phyloP scores from a whole-genome alignment of 2,113 vertebrate genomes.

The Crotophaga sulcirostris region DNA sequence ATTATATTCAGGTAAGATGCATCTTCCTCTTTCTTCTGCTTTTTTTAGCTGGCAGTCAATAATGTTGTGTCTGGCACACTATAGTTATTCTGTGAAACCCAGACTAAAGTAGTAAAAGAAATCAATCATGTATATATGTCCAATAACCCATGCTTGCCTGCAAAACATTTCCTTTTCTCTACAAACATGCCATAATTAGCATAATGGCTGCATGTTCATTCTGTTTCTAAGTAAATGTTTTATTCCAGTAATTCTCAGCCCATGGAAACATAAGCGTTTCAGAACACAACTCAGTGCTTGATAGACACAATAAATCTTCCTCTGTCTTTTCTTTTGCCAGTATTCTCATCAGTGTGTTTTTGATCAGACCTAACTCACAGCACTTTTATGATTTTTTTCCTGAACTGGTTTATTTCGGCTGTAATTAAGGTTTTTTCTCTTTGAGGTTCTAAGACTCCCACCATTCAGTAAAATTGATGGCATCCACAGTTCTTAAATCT shows the following conservation, averaged over 20 bases:
- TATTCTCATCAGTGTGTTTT: conserved; percentile 30
- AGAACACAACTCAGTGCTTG: not conserved
- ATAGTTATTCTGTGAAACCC: not conserved
- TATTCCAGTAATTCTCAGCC: not conserved
- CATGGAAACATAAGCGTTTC: conserved; percentile 14
- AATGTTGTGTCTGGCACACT: not conserved
- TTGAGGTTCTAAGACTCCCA: conserved; percentile 25
- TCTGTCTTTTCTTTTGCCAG: conserved; percentile 29
- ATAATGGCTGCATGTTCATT: not conserved
- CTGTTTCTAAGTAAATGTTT: not conserved
- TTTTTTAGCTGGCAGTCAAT: not conserved
- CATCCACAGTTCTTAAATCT: not conserved
- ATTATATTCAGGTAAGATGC: not conserved
- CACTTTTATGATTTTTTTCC: conserved; percentile 39
- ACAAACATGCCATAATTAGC: not conserved
- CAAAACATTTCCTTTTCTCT: not conserved
- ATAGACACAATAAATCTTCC: conserved; percentile 39
- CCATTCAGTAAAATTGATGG: conserved; percentile 24
- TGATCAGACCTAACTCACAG: conserved; percentile 46
- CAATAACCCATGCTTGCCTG: not conserved
- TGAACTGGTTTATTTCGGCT: conserved; percentile 25
- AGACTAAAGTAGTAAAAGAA: not conserved
- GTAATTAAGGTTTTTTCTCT: conserved; percentile 48
- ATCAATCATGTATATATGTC: not conserved
- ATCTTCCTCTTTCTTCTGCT: not conserved